phyloP scores from a whole-genome alignment of 2,888 invertebrate species.

The Pachymerium ferrugineum region DNA sequence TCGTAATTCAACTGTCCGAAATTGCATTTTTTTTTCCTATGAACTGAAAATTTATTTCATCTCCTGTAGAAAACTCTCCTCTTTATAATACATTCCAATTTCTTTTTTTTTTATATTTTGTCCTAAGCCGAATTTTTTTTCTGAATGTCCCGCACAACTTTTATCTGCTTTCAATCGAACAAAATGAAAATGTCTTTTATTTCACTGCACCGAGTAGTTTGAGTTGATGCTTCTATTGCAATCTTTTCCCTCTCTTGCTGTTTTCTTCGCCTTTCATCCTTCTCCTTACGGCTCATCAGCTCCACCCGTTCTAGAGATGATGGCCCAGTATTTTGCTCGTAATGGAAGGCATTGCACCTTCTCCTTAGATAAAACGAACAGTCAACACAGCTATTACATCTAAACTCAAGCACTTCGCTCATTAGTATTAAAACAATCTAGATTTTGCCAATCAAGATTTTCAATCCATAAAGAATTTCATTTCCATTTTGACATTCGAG shows the following conservation, averaged over 20 bases:
- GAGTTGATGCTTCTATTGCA: neutral
- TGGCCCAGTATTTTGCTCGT: slow-evolving; percentile 1
- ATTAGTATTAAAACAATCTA: neutral
- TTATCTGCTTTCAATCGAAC: neutral
- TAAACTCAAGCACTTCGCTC: neutral
- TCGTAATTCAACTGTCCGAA: neutral
- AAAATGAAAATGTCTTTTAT: slow-evolving; percentile 13
- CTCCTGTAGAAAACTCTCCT: neutral
- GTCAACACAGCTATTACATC: neutral
- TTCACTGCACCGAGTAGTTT: neutral
- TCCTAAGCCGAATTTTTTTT: neutral
- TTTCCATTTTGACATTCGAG: no score
- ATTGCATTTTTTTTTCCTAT: neutral
- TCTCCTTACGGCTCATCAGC: slow-evolving; percentile 7
- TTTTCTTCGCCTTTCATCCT: neutral
- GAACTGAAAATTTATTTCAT: neutral
- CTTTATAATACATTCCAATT: neutral
- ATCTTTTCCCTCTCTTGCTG: neutral
- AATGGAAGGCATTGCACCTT: neutral
- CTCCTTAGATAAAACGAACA: neutral
- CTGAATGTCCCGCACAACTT: neutral
- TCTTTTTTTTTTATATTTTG: neutral
- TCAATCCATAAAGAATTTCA: no score
- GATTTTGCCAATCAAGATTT: neutral
- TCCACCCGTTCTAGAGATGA: neutral